Evolutionary conservation across 2,797 vertebrate genomes (phyloP).

Genomic region (Chromobotia macracanthus): DNA sequence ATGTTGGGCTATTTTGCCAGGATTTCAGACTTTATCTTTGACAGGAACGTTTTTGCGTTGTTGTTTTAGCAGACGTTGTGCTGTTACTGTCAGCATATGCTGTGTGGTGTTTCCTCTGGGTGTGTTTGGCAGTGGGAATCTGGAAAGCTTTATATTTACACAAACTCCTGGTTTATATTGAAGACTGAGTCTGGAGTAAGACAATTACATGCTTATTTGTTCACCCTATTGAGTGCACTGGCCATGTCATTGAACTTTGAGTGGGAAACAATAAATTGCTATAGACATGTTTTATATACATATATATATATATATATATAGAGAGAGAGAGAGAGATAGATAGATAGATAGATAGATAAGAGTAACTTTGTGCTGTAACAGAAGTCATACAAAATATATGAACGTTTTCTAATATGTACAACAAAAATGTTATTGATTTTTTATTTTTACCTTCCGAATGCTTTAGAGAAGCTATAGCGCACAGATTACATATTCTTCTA

Average conservation of each 20-base stretch:
- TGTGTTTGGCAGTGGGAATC: conserved; percentile 12
- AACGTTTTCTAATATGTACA: background rate
- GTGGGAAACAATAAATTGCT: conserved; percentile 46
- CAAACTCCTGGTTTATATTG: conserved; percentile 43
- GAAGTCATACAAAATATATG: background rate
- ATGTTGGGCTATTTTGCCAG: no score
- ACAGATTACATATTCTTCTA: background rate
- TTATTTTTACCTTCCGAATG: background rate
- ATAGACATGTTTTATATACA: background rate
- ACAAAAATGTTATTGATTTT: background rate
- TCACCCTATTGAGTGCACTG: conserved; percentile 50
- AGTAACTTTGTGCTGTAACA: background rate
- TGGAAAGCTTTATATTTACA: conserved; percentile 41
- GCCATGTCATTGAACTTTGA: conserved; percentile 40
- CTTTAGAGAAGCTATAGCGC: background rate
- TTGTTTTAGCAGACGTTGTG: background rate
- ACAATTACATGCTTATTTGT: conserved; percentile 55
- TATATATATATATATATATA: background rate
- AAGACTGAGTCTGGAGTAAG: conserved; percentile 35
- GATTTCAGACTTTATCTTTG: background rate
- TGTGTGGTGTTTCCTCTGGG: conserved; percentile 30
- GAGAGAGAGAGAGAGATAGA: no score
- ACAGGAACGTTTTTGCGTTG: background rate
- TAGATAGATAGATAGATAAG: no score
- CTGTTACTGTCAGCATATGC: conserved; percentile 7